phyloP scores from a whole-genome alignment of 2,888 invertebrate species.

The Tetragnatha montana region DNA sequence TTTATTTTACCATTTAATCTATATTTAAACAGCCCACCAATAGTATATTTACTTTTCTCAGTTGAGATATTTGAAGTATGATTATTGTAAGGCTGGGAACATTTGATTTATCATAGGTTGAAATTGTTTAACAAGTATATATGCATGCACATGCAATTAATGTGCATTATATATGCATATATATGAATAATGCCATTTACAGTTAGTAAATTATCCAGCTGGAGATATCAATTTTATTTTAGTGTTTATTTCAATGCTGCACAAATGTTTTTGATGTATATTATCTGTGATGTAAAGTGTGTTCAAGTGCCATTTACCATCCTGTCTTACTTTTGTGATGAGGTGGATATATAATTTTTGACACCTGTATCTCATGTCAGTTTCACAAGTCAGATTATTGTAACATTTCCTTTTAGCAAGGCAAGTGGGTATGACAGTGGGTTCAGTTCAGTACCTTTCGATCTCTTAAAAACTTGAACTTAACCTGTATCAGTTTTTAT shows the following conservation, averaged over 20 bases:
- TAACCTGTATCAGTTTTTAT: no score
- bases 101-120: conserved; percentile 25
- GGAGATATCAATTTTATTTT: conserved; percentile 64
- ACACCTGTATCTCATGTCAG: conserved; percentile 13
- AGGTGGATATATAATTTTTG: conserved; percentile 55
- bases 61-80: conserved; percentile 21
- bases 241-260: conserved; percentile 61
- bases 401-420: conserved; percentile 4
- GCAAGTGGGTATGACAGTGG: neutral
- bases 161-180: conserved; percentile 55
- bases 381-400: conserved; percentile 18
- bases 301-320: conserved; percentile 70
- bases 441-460: neutral
- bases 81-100: conserved; percentile 11
- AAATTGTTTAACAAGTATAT: conserved; percentile 59
- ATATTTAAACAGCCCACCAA: conserved; percentile 54
- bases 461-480: no score
- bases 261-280: conserved; percentile 66
- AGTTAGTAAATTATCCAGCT: conserved; percentile 60
- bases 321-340: conserved; percentile 59
- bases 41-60: conserved; percentile 25
- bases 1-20: neutral
- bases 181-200: conserved; percentile 63
- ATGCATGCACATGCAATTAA: conserved; percentile 43
- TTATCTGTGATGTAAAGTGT: conserved; percentile 70